phyloP scores from a whole-genome alignment of 2,888 invertebrate species.

The Thera britannica region DNA sequence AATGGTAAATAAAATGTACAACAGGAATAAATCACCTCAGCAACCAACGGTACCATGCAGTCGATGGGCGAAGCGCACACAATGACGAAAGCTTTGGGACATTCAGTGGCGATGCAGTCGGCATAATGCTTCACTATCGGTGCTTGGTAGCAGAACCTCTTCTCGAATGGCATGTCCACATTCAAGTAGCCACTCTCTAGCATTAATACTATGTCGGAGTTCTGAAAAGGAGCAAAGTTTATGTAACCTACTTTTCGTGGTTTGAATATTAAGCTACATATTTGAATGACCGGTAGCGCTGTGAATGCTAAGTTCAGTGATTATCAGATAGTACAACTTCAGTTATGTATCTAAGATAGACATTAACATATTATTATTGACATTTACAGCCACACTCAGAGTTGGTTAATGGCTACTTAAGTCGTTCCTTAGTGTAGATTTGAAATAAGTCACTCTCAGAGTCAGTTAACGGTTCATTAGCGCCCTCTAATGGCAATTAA shows the following conservation, averaged over 20 bases:
- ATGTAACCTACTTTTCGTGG: constrained; percentile 1
- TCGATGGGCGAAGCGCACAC: constrained; percentile 82
- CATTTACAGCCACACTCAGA: too few species aligned
- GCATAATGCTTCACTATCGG: constrained; percentile 74
- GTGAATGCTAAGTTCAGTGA: neutral
- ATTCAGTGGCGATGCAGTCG: constrained; percentile 77
- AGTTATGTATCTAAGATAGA: neutral
- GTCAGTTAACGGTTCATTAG: too few species aligned
- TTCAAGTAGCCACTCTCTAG: constrained; percentile 64
- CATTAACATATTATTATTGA: too few species aligned
- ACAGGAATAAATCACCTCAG: constrained; percentile 62
- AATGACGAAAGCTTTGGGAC: constrained; percentile 82
- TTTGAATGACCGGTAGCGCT: neutral
- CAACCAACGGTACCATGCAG: constrained; percentile 81
- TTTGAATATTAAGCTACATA: neutral
- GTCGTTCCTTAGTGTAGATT: too few species aligned
- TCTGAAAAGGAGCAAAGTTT: constrained; percentile 51
- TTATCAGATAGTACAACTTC: neutral
- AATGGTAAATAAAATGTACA: neutral
- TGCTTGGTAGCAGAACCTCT: constrained; percentile 69
- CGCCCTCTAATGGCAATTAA: too few species aligned
- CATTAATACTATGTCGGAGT: constrained; percentile 74
- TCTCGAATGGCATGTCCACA: constrained; percentile 62
- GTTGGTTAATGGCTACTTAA: too few species aligned
- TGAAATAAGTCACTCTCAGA: too few species aligned